Base-by-base conservation (phyloP, 2,797 vertebrate genomes). In the Eremophila alpestris region DNA sequence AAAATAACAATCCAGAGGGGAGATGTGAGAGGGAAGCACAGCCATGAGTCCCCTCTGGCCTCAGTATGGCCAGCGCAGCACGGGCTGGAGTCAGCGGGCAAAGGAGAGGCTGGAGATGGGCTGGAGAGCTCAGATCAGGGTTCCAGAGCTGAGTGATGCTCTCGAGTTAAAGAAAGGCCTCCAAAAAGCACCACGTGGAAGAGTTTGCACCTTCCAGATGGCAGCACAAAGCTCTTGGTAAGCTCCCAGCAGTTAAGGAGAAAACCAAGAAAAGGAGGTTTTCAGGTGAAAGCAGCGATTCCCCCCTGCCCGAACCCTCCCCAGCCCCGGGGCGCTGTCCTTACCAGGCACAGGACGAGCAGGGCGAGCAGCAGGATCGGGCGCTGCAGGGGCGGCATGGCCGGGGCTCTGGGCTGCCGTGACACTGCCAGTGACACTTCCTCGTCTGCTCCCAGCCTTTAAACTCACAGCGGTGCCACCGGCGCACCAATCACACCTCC, bases 101-200 rank as follows among this genome's bases (percentile, higher is more conserved):
- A 10, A 20, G 32, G 34, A 79, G 30, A 45, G 40, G 32, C 65
- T 69, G 74, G 18, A 5, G 5, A 24, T 1, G 32, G 6, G 19
- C 12, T 18, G 41, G 17, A 45, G 52, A 78, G 56, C 41, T 3
- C 34, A 4, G 40, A 13, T 0, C 1, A n/a, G 49, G 22, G 5
- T 41, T 52, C 10, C 11, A 2, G 60, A 16, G 5, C 10, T 0
- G 2, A 13, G 2, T 0, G 11, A 16, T 3, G 3, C 16, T 17
- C 22, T 43, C 10, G 13, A 54, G 11, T 5, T 0, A 18, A 69
- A 75, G 26, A 58, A 56, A 48, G 0, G 0, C 41, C 9, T 29
- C 5, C 22, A 34, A 45, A 74, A 83, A 32, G 5, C 87, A 15
- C 11, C 1, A 0, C 1, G 2, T 18, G 26, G 46, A 36, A 62